Conservation (phyloP, 2,888 invertebrate genomes). For the Tachina grossa region DNA sequence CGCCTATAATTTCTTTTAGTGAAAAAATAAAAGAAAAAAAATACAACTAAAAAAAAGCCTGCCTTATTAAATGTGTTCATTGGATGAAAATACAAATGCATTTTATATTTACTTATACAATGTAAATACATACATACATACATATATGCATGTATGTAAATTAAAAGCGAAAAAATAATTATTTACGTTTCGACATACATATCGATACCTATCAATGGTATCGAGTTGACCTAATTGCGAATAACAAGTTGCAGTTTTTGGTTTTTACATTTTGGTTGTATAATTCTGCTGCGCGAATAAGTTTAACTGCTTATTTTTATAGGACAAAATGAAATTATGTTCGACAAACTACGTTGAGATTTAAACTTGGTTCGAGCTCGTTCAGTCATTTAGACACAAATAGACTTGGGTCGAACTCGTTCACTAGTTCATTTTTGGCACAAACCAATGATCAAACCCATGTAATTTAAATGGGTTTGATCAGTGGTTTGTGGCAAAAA, state of each 20-base stretch:
- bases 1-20: conserved; percentile 52
- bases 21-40: background rate
- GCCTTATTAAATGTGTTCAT: conserved; percentile 70
- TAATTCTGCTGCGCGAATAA: too few species aligned
- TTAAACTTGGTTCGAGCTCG: background rate
- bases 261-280: too few species aligned
- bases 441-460: too few species aligned
- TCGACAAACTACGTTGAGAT: too few species aligned
- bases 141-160: background rate
- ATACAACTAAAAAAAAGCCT: conserved; percentile 60
- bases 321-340: background rate
- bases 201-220: background rate
- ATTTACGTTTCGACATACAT: background rate
- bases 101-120: background rate
- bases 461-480: too few species aligned
- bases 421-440: too few species aligned
- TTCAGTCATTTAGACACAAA: too few species aligned
- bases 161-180: conserved; percentile 3
- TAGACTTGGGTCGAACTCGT: background rate
- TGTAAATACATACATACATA: too few species aligned
- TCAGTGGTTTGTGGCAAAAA: too few species aligned
- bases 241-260: background rate
- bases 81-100: conserved; percentile 45
- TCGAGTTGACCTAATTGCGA: background rate
- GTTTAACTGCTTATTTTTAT: too few species aligned